Percentiles rank a stretch among this genome's conserved stretches.
phyloP scores from a whole-genome alignment of 2,113 vertebrate species.

The Tonatia bakeri region DNA sequence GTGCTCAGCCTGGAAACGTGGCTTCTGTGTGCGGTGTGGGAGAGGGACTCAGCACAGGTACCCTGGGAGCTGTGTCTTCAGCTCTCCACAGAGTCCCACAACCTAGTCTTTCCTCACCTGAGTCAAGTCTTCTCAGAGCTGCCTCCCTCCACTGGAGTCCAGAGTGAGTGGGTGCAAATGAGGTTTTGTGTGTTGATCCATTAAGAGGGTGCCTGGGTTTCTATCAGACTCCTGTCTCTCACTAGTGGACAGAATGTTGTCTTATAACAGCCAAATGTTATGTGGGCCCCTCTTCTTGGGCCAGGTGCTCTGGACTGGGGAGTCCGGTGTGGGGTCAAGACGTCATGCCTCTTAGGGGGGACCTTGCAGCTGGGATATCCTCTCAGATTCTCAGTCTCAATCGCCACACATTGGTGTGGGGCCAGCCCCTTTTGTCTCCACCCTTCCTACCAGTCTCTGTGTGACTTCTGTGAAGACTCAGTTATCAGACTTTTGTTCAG shows the following conservation, averaged over 20 bases:
- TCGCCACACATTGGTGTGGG: not conserved
- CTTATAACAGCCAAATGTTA: not conserved
- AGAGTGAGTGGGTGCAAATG: not conserved
- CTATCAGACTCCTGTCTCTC: not conserved
- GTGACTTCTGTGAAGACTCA: not conserved
- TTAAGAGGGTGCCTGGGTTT: not conserved
- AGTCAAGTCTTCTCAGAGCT: not conserved
- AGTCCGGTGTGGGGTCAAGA: not conserved
- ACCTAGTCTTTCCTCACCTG: not conserved
- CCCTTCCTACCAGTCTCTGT: not conserved
- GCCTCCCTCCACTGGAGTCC: not conserved
- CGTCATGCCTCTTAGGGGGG: not conserved
- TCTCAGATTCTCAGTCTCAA: not conserved
- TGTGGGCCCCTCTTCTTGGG: not conserved
- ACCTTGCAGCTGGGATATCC: not conserved
- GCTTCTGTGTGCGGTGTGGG: not conserved
- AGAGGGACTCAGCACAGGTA: not conserved
- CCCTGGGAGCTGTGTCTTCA: not conserved
- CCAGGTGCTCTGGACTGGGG: not conserved
- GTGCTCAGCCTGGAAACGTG: not conserved
- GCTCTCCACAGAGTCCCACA: not conserved
- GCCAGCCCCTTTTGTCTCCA: not conserved
- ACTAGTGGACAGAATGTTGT: not conserved
- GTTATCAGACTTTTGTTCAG: not conserved
- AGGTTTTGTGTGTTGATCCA: not conserved